phyloP scores from a whole-genome alignment of 1,140 invertebrate genomes.

The Adelges cooleyi region DNA sequence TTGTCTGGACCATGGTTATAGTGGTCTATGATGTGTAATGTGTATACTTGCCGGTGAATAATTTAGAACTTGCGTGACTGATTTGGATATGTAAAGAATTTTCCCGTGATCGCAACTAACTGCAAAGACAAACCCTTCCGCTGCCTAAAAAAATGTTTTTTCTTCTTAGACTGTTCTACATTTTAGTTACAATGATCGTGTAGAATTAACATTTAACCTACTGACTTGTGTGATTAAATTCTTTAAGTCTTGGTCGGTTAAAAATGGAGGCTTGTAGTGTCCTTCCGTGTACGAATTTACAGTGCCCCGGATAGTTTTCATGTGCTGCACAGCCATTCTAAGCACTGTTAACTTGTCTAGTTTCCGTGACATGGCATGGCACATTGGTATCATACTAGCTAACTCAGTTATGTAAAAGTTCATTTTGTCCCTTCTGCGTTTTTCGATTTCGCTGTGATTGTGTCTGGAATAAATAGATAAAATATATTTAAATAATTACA shows the following conservation, averaged over 20 bases:
- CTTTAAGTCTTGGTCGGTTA: constrained; percentile 81
- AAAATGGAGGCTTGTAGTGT: constrained; percentile 72
- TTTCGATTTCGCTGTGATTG: constrained; percentile 94
- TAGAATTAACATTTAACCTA: background rate
- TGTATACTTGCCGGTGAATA: constrained; percentile 60
- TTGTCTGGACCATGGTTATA: background rate
- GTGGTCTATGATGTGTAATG: background rate
- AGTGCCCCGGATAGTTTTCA: constrained; percentile 66
- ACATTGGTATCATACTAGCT: constrained; percentile 84
- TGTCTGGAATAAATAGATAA: constrained; percentile 46
- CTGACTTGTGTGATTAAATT: constrained; percentile 59
- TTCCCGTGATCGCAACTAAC: constrained; percentile 84
- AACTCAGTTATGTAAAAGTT: constrained; percentile 88
- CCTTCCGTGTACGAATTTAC: constrained; percentile 69
- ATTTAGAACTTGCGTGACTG: constrained; percentile 70
- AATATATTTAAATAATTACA: background rate
- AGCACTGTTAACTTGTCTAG: constrained; percentile 87
- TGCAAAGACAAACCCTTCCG: constrained; percentile 85
- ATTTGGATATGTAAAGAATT: constrained; percentile 83
- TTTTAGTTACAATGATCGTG: background rate
- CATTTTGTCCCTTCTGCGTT: constrained; percentile 88
- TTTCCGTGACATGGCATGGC: constrained; percentile 81
- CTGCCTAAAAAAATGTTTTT: constrained; percentile 45
- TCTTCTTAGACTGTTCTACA: background rate
- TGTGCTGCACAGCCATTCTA: constrained; percentile 85